These are phyloP conservation scores for Lepetodrilus schrolli DNA, from an alignment of 2,888 invertebrate genomes.

Conservation along the genomic window DNA sequence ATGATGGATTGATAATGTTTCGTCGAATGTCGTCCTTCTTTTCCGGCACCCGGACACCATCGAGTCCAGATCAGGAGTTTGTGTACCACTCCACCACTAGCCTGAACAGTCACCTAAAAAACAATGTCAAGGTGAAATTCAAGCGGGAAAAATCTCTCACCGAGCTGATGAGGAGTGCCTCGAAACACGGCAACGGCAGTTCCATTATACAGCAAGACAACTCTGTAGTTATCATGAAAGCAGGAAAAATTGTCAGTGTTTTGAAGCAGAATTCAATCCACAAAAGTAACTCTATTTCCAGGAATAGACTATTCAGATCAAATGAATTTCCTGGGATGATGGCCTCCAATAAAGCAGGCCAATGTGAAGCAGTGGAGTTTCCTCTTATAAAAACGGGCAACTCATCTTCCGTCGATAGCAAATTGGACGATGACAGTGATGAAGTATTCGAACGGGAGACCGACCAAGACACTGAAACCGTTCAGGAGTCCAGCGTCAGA, in stretches of 20 bases:
- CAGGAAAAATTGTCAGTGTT: constrained; percentile 66
- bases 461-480: neutral
- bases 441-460: constrained; percentile 30
- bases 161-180: constrained; percentile 37
- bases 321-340: neutral
- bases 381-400: constrained; percentile 30
- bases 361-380: constrained; percentile 17
- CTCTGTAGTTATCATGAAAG: constrained; percentile 64
- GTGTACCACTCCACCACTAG: constrained; percentile 20
- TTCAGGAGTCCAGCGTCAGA: neutral
- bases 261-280: constrained; percentile 45
- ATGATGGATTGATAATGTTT: constrained; percentile 1
- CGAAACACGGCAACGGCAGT: constrained; percentile 42
- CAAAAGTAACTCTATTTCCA: too few relatives aligned
- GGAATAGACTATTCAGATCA: constrained; percentile 33
- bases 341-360: neutral
- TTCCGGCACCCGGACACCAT: constrained; percentile 32
- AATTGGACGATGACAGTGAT: constrained; percentile 30
- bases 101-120: neutral
- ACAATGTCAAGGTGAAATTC: constrained; percentile 1
- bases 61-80: constrained; percentile 38
- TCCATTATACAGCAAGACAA: constrained; percentile 64
- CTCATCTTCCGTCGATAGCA: neutral
- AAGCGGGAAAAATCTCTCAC: constrained; percentile 38
- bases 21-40: constrained; percentile 37